Percentiles rank a stretch among this genome's conserved stretches.
phyloP scores from a whole-genome alignment of 2,888 invertebrate genomes.

The Andrena minutula region DNA sequence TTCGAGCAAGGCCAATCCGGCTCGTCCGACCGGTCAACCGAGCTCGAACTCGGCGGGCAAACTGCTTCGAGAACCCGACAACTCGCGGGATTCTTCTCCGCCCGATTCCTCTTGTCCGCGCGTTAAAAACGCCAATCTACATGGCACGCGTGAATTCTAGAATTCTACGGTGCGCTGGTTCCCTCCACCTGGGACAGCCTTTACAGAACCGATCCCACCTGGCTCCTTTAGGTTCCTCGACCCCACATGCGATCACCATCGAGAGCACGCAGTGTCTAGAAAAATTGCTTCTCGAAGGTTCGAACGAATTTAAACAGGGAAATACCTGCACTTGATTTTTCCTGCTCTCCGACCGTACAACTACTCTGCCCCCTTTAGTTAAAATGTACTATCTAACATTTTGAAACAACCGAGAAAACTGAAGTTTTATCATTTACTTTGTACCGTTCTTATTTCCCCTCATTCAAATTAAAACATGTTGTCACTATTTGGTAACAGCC shows the following conservation, averaged over 20 bases:
- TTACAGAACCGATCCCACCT: not conserved
- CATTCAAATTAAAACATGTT: no score
- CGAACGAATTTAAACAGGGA: no score
- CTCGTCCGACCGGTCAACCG: constrained; percentile 77
- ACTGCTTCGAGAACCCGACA: constrained; percentile 56
- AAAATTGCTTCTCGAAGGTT: no score
- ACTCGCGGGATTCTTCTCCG: constrained; percentile 42
- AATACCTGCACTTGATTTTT: no score
- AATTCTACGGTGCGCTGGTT: not conserved
- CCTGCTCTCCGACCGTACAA: no score
- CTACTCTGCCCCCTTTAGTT: no score
- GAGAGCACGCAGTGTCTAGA: no score
- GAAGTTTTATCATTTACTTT: no score
- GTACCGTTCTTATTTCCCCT: no score
- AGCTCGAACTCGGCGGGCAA: constrained; percentile 68
- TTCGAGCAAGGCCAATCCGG: constrained; percentile 76
- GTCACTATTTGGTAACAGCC: no score
- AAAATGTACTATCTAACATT: no score
- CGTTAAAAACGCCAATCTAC: constrained; percentile 42
- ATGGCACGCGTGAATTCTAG: constrained; percentile 18
- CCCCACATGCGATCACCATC: not conserved
- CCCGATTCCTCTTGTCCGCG: constrained; percentile 45
- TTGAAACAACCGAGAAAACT: no score
- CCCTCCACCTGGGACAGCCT: not conserved
- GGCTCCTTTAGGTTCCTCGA: not conserved